These are phyloP conservation scores for Tenthredo notha DNA, from an alignment of 2,888 invertebrate species.

Conservation along the genomic window DNA sequence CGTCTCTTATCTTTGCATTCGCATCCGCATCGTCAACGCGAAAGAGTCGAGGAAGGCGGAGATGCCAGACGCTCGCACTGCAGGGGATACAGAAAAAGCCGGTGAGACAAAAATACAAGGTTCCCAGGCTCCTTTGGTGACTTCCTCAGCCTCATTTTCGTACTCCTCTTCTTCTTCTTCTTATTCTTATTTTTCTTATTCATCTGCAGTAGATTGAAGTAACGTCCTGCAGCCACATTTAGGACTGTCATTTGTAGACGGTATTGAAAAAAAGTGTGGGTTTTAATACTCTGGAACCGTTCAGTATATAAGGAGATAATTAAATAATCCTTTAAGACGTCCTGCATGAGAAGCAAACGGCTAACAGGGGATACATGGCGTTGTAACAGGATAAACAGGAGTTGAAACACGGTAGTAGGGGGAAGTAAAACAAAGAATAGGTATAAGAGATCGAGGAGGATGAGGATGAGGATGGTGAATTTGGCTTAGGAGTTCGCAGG, in stretches of 20 bases:
- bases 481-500: constrained; percentile 59
- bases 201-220: constrained; percentile 7
- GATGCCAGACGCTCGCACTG: constrained; percentile 1
- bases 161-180: neutral
- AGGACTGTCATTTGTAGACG: constrained; percentile 45
- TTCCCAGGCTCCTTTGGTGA: constrained; percentile 72
- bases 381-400: constrained; percentile 78
- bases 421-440: constrained; percentile 56
- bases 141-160: constrained; percentile 40
- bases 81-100: constrained; percentile 17
- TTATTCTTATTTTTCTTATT: neutral
- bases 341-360: constrained; percentile 67
- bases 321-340: constrained; percentile 75
- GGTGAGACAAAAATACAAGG: constrained; percentile 68
- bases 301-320: constrained; percentile 67
- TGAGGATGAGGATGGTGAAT: constrained; percentile 46
- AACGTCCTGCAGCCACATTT: constrained; percentile 47
- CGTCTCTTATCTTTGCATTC: constrained; percentile 71
- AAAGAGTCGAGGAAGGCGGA: constrained; percentile 45
- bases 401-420: constrained; percentile 70
- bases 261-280: constrained; percentile 55
- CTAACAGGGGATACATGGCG: constrained; percentile 77
- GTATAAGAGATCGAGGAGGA: constrained; percentile 49
- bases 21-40: constrained; percentile 66
- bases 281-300: neutral